Evolutionary conservation across 2,113 vertebrate species (phyloP), one percentile per base, ranked within the genome.

Genomic region (Fukomys damarensis): DNA sequence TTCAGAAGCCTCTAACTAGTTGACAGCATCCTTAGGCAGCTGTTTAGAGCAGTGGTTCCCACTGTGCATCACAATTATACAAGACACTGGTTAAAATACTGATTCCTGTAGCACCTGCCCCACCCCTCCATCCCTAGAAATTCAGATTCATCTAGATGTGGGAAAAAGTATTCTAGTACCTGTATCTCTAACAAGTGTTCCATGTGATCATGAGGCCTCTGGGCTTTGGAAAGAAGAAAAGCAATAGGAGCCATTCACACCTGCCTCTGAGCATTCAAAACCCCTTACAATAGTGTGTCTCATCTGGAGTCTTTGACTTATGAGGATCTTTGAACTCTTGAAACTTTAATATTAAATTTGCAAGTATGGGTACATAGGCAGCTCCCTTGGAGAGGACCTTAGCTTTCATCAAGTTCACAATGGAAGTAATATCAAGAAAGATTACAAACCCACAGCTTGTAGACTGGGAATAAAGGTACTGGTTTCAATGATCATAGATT

Each of bases 321-420:
- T 30, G 43, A 46, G 16, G 32, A 58, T 63, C 19, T 97, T 95
- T 86, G 89, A 96, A 94, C 59, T 84, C 28, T 35, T 77, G 35
- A 54, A 77, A 76, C 52, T 82, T 96, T 95, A 70, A 46, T 72
- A 63, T 68, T 82, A 65, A 86, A 82, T 93, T 94, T 87, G 12
- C 35, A 14, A 89, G 13, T 58, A 32, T 89, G 77, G 22, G 43
- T 49, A 46, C 19, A 74, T 52, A 70, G 52, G 1, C 19, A 82
- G 12, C 79, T 96, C n/a, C 41, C 56, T 20, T 14, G 46, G 41
- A 79, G 22, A 89, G 54, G 43, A 91, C 28, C 17, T 16, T 58
- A 93, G 17, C 38, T 89, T 91, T 96, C 82, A 89, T 91, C 32
- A 86, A 43, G 20, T 86, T 94, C 68, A 95, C 56, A 66, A 10